Evolutionary conservation across 2,113 vertebrate genomes (phyloP).

Genomic region (Phyllostomus hastatus): DNA sequence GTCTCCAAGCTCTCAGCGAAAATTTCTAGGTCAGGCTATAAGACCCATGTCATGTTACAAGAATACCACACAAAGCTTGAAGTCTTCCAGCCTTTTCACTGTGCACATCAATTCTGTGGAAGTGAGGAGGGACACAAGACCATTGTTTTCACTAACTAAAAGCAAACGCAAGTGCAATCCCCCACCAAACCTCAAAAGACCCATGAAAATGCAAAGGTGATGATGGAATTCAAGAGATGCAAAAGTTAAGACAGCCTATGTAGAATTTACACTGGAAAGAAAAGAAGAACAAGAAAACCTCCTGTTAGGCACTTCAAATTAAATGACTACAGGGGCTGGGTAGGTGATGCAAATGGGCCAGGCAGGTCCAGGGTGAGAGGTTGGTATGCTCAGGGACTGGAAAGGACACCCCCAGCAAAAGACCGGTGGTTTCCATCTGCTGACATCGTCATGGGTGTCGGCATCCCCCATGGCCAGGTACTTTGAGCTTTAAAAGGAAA

Average conservation of each 20-base stretch:
- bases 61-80: background rate
- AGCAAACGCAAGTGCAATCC: background rate
- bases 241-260: background rate
- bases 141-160: background rate
- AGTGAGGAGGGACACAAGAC: background rate
- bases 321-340: no score
- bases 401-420: no score
- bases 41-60: background rate
- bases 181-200: background rate
- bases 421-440: rapidly evolving
- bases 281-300: background rate
- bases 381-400: rapidly evolving
- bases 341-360: background rate
- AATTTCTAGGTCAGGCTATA: background rate
- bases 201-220: background rate
- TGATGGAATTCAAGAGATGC: background rate
- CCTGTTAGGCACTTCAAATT: background rate
- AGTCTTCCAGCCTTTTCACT: background rate
- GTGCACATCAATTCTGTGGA: background rate
- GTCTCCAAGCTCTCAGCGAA: background rate
- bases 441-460: rapidly evolving
- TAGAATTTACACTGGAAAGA: background rate
- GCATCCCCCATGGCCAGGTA: background rate
- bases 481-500: background rate
- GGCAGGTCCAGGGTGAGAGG: rapidly evolving